Evolutionary conservation across 2,797 vertebrate genomes (phyloP).

Genomic region (Dicrostonyx torquatus): DNA sequence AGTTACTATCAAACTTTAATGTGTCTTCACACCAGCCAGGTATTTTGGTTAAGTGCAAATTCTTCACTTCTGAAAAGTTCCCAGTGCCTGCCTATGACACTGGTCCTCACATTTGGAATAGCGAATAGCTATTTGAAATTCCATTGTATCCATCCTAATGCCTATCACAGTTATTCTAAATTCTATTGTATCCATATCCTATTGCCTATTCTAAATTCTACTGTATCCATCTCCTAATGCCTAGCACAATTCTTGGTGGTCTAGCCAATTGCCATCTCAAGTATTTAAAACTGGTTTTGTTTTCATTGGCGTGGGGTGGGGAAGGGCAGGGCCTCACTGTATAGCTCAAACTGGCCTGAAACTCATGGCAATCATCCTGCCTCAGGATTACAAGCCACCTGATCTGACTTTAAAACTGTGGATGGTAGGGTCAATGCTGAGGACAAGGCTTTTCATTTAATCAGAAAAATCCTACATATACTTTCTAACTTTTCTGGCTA

Average conservation of each 20-base stretch:
- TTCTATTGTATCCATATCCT: neutral
- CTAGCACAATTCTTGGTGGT: neutral
- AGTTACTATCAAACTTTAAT: constrained; percentile 48
- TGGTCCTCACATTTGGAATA: constrained; percentile 43
- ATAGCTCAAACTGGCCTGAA: neutral
- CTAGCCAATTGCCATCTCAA: constrained; percentile 29
- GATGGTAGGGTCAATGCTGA: constrained; percentile 17
- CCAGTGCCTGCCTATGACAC: neutral
- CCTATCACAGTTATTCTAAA: neutral
- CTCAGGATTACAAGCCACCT: neutral
- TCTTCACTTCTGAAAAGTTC: constrained; percentile 48
- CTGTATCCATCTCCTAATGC: neutral
- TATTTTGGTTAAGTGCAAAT: constrained; percentile 54
- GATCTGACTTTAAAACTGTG: neutral
- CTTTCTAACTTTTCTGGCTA: neutral
- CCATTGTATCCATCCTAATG: neutral
- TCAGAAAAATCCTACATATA: neutral
- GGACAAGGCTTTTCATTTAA: constrained; percentile 30
- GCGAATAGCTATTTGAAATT: constrained; percentile 2
- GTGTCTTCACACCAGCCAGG: constrained; percentile 9
- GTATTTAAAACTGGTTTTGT: constrained; percentile 15
- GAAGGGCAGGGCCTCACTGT: neutral
- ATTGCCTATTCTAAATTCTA: neutral
- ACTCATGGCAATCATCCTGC: neutral
- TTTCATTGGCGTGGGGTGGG: neutral